Evolutionary conservation across 2,888 invertebrate species (phyloP).

Genomic region (Drosophila nigritarsus): DNA sequence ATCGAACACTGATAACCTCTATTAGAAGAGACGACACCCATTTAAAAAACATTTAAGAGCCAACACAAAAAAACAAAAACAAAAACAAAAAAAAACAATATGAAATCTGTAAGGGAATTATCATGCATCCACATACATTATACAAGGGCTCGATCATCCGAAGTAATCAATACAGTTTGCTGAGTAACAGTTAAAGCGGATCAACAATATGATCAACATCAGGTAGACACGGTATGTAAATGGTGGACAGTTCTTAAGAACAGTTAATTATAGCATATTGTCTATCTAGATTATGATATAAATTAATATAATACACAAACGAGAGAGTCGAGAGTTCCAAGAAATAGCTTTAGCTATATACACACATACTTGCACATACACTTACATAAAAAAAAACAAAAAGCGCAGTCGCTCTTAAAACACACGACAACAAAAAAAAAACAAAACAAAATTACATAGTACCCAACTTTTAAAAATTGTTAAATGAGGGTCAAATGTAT

Average conservation of each 20-base stretch:
- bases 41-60: conserved; percentile 20
- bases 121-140: neutral
- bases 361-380: conserved; percentile 13
- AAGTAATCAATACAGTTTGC: neutral
- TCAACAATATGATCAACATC: conserved; percentile 15
- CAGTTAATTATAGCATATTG: conserved; percentile 34
- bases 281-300: conserved; percentile 42
- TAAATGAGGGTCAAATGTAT: conserved; percentile 1
- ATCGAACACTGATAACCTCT: conserved; percentile 94
- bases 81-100: conserved; percentile 11
- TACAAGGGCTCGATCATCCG: conserved; percentile 14
- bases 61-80: conserved; percentile 21
- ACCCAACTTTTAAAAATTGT: neutral
- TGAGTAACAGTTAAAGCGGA: neutral
- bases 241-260: conserved; percentile 31
- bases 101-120: neutral
- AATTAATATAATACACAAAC: conserved; percentile 37
- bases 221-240: conserved; percentile 11
- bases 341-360: conserved; percentile 55
- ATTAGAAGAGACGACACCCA: conserved; percentile 86
- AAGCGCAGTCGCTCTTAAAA: conserved; percentile 18
- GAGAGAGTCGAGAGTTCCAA: conserved; percentile 53
- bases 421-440: neutral
- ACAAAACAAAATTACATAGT: neutral
- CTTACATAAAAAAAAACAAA: conserved; percentile 20